phyloP scores from a whole-genome alignment of 2,888 invertebrate species.

The Melieria omissa region DNA sequence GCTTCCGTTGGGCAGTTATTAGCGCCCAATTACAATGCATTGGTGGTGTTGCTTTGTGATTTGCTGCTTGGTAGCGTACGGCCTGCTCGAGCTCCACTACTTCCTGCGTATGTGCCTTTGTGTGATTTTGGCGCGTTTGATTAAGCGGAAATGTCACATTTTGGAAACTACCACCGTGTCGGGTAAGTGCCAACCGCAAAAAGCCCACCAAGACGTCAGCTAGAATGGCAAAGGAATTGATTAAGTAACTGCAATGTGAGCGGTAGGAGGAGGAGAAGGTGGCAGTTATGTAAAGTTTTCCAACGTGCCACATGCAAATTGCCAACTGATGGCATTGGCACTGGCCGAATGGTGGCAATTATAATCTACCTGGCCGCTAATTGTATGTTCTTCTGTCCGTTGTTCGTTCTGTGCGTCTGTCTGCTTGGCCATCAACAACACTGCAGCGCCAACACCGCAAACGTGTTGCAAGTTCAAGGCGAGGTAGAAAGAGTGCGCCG shows the following conservation, averaged over 20 bases:
- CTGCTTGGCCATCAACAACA: no score
- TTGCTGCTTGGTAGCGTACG: constrained; percentile 68
- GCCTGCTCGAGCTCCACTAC: constrained; percentile 78
- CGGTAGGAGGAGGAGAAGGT: not conserved
- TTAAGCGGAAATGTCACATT: constrained; percentile 74
- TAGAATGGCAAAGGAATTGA: not conserved
- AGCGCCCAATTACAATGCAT: constrained; percentile 22
- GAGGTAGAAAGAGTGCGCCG: no score
- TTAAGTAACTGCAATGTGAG: no score
- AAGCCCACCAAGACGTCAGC: not conserved
- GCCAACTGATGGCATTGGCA: not conserved
- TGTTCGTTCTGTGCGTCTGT: no score
- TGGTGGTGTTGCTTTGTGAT: constrained; percentile 52
- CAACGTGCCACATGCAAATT: constrained; percentile 4
- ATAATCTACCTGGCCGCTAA: no score
- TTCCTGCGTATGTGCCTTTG: constrained; percentile 77
- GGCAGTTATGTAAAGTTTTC: not conserved
- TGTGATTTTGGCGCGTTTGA: constrained; percentile 74
- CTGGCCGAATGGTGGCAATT: not conserved
- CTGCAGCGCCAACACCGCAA: no score
- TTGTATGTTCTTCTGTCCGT: no score
- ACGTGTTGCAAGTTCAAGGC: no score
- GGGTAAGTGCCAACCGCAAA: constrained; percentile 69
- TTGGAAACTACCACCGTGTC: constrained; percentile 75
- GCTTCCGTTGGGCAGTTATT: not conserved